Evolutionary conservation across 1,140 invertebrate species (phyloP).

Genomic region (Mamestra configurata): DNA sequence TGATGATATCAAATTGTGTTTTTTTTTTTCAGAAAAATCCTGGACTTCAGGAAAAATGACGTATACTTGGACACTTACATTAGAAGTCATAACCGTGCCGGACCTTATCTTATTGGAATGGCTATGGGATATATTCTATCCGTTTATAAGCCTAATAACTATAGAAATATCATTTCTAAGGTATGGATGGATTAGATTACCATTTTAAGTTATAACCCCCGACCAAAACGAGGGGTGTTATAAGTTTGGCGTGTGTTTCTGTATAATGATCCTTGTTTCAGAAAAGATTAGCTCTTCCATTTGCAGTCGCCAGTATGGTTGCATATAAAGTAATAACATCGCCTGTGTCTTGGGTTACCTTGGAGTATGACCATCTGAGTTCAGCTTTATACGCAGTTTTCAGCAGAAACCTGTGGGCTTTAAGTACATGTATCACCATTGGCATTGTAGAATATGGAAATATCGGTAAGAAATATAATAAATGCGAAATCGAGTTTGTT

Average conservation of each 20-base stretch:
- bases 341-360: neutral
- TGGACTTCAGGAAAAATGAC: neutral
- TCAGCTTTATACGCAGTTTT: neutral
- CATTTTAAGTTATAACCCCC: neutral
- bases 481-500: too few relatives aligned
- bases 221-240: too few relatives aligned
- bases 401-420: neutral
- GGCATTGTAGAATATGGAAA: neutral
- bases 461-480: too few relatives aligned
- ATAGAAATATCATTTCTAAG: conserved; percentile 6
- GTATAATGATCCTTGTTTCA: neutral
- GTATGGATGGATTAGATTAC: neutral
- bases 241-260: too few relatives aligned
- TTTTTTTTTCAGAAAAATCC: neutral
- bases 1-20: too few relatives aligned
- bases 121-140: conserved; percentile 20
- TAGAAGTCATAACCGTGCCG: neutral
- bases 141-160: neutral
- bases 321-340: neutral
- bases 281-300: neutral
- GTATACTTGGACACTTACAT: conserved; percentile 5
- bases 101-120: conserved; percentile 19
- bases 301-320: neutral
- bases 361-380: neutral
- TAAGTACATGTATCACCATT: neutral